Evolutionary conservation across 2,888 invertebrate genomes (phyloP), one percentile per base, ranked within the genome.

Genomic region (Sphaerophoria rueppellii): DNA sequence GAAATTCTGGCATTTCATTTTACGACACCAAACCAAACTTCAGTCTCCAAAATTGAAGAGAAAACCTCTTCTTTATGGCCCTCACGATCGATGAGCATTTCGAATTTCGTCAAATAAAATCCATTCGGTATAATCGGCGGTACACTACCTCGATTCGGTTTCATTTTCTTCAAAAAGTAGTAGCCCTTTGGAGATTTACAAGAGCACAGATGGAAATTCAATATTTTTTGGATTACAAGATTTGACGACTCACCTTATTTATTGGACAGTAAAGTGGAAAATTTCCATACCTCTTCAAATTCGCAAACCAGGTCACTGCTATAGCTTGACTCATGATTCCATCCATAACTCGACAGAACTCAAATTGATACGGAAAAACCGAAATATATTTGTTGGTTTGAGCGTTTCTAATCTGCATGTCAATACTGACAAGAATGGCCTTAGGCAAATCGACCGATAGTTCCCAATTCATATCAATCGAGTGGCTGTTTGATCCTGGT

Each of bases 271-370:
- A 58, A 12, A 48, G 63, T 7, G 80, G 54, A 6, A 89, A 87
- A 57, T 89, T 89, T 0, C 90, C 88, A 35, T 87, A 80, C 14
- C 75, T 69, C 37, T 80, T 79, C 6, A 89, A 70, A n/a, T 87
- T 86, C 0, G 75, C 71, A 0, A 88, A 70, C 88, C 88, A 89
- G 0, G 55, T 57, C 6, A 87, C 87, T 4, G 88, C 77, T n/a
- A 89, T 52, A 0, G 52, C 16, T 50, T 52, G 14, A 50, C 48
- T 67, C 52, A 50, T 50, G 11, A 67, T 52, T 34, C 50, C 52
- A 67, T 67, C 67, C 67, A 34, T 35, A 0, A 52, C 1, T 0
- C 67, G 67, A 67, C 67, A 67, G 14, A 37, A 34, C 6, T 52
- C 34, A 14, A 52, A 37, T 2, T 32, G n/a, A 14, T 46, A 61